Evolutionary conservation across 92 coral and sea anemone species (phyloP), one percentile per base, ranked within the genome.

Genomic region (Phymanthus crucifer): DNA sequence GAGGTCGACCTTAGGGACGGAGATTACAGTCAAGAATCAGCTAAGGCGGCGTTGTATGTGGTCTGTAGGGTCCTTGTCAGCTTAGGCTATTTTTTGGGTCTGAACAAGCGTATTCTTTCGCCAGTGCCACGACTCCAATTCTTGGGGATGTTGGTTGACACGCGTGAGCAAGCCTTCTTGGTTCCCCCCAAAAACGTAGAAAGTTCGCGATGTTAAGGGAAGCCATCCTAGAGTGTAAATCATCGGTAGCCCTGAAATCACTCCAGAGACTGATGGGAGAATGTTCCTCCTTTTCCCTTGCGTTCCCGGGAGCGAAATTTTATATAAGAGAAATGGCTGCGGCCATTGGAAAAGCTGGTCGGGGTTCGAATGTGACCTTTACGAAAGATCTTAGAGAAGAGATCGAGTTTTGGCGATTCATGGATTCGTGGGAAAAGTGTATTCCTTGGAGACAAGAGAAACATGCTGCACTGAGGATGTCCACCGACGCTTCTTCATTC

Each of bases 321-420:
- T 83, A 76, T 66, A 83, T 83, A 33, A 29, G 87, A 66, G 83
- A 77, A 72, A 83, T 77, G 87, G 75, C 83, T 21, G 76, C 87
- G 24, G 83, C 83, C 1, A 66, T 77, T 23, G 77, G 83, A 2
- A 66, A 43, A 56, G 64, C 83, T 46, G 29, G 46, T 43, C 3
- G 77, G 11, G 82, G 75, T 3, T 26, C 66, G 27, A 54, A 83
- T 12, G 77, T 83, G 48, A 24, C n/a, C 21, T 35, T 87, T 2
- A 71, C 80, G 38, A 79, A 64, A 6, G 58, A 38, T 18, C 47
- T 87, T 24, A 26, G 84, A 27, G 72, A 84, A 27, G 91, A 87
- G 56, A 84, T 87, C n/a, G 66, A 57, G 67, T 87, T 78, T 68
- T 87, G 91, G 91, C 74, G 85, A 48, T 83, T 87, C 78, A 23